phyloP scores from a whole-genome alignment of 2,113 vertebrate species.

The Cromileptes altivelis region DNA sequence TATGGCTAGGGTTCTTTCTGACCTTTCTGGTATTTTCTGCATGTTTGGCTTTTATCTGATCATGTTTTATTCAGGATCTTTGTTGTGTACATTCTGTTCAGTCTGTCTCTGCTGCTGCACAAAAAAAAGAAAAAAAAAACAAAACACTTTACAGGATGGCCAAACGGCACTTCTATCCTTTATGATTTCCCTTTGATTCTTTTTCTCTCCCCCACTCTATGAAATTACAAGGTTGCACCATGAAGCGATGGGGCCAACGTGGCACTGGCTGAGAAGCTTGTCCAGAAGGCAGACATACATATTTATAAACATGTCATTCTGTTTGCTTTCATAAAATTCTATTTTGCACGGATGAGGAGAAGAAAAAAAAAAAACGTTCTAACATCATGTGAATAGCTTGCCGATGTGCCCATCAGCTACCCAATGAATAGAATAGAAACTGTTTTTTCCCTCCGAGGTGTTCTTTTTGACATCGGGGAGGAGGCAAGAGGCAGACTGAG shows the following conservation, averaged over 20 bases:
- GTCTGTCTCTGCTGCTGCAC: constrained; percentile 56
- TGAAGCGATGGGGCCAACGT: constrained; percentile 54
- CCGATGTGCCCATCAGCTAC: constrained; percentile 31
- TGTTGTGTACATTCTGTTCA: constrained; percentile 78
- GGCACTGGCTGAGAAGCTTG: constrained; percentile 60
- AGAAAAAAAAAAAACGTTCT: constrained; percentile 50
- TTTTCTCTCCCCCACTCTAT: constrained; percentile 44
- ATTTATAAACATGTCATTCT: constrained; percentile 78
- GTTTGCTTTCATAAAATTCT: constrained; percentile 77
- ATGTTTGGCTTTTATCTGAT: constrained; percentile 84
- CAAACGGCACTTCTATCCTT: constrained; percentile 64
- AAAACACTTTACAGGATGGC: constrained; percentile 61
- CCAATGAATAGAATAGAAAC: constrained; percentile 37
- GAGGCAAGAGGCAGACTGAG: constrained; percentile 35
- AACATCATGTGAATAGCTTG: constrained; percentile 70
- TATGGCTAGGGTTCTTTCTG: constrained; percentile 78
- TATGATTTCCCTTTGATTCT: constrained; percentile 76
- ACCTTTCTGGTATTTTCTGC: constrained; percentile 85
- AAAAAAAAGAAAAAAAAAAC: constrained; percentile 27
- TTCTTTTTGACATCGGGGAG: constrained; percentile 49
- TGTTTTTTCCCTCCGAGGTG: constrained; percentile 23
- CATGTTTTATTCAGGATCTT: constrained; percentile 85
- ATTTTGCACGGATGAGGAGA: constrained; percentile 67
- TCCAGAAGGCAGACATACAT: constrained; percentile 72
- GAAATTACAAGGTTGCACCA: constrained; percentile 73